phyloP scores from a whole-genome alignment of 2,888 invertebrate genomes.

The Noctua janthe region DNA sequence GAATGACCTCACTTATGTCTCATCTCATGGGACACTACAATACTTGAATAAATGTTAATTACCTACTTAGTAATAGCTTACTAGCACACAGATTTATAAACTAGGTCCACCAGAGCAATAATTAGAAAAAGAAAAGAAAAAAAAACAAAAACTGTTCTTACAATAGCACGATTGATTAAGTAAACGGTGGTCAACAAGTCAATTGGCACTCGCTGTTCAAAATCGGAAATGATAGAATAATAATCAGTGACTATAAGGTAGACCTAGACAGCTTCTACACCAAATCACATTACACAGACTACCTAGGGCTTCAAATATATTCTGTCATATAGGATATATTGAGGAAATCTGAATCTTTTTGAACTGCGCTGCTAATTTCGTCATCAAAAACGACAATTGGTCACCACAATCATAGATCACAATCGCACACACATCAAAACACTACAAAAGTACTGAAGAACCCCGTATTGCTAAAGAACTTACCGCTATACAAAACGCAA shows the following conservation, averaged over 20 bases:
- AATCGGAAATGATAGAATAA: background rate
- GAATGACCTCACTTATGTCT: slow-evolving; percentile 16
- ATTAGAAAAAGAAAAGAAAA: background rate
- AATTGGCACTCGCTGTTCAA: background rate
- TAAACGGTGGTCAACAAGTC: background rate
- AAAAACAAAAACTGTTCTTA: background rate
- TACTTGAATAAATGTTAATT: slow-evolving; percentile 6
- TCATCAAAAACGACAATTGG: background rate
- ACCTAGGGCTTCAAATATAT: background rate
- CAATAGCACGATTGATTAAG: background rate
- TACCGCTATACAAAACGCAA: slow-evolving; percentile 38
- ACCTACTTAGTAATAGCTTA: background rate
- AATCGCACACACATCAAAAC: background rate
- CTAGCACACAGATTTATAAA: background rate
- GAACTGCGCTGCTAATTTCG: background rate
- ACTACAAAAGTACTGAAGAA: background rate
- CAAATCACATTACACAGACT: background rate
- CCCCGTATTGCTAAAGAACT: background rate
- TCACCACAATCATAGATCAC: background rate
- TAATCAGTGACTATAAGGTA: background rate
- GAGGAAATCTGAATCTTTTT: background rate
- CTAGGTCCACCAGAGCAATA: background rate
- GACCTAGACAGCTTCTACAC: background rate
- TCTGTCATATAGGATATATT: no score
- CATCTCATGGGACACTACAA: slow-evolving; percentile 5